A percentile compares a stretch with the other conserved stretches of the same genome.
These are phyloP conservation scores for Syrista parreyssii DNA, from an alignment of 2,888 invertebrate species.

Conservation along the genomic window DNA sequence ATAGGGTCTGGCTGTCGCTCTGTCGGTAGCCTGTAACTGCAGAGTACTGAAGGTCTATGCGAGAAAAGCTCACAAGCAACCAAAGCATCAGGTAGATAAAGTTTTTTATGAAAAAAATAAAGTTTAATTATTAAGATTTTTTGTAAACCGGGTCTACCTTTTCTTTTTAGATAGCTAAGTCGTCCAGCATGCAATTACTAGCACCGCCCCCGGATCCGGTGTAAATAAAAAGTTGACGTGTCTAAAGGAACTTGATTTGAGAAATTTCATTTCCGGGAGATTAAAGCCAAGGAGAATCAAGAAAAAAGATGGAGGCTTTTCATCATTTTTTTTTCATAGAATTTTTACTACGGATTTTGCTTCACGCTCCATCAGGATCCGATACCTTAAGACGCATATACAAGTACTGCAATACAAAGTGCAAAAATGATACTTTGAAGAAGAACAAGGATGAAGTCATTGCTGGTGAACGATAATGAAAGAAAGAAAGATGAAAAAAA, in stretches of 20 bases:
- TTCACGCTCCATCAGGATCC: background rate
- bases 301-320: conserved; percentile 13
- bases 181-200: conserved; percentile 62
- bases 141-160: background rate
- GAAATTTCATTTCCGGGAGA: conserved; percentile 1
- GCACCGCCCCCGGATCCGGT: conserved; percentile 62
- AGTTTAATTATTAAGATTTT: background rate
- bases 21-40: conserved; percentile 75
- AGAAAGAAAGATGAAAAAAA: background rate
- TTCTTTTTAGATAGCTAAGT: conserved; percentile 57
- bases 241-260: background rate
- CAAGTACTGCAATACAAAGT: background rate
- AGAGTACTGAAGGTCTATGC: conserved; percentile 62
- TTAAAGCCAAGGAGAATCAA: conserved; percentile 8
- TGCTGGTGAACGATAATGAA: background rate
- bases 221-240: conserved; percentile 33
- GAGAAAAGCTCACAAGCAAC: conserved; percentile 58
- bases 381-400: background rate
- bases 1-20: conserved; percentile 73
- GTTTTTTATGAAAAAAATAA: background rate
- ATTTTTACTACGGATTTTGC: conserved; percentile 12
- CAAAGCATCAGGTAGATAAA: conserved; percentile 57
- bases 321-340: conserved; percentile 39
- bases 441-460: background rate
- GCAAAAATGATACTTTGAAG: background rate